Evolutionary conservation across 2,113 vertebrate genomes (phyloP).

Genomic region (Rhineura floridana): DNA sequence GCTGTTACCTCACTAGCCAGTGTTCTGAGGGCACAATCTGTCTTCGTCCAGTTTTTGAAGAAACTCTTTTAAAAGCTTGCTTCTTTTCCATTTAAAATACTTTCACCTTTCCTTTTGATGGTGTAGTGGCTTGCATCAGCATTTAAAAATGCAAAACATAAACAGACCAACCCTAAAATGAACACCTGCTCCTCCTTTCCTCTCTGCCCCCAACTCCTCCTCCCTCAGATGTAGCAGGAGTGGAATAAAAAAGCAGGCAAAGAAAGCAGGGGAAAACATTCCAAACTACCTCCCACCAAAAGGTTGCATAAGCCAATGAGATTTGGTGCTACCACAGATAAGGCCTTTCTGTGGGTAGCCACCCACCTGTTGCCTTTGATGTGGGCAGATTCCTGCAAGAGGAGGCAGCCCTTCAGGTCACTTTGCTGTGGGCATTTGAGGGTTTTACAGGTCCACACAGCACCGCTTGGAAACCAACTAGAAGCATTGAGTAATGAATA

Average conservation of each 20-base stretch:
- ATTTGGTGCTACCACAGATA: not conserved
- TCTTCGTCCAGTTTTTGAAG: too few species aligned
- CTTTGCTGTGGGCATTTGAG: not conserved
- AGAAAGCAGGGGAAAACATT: not conserved
- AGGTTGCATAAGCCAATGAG: not conserved
- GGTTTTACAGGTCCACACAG: not conserved
- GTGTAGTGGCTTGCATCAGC: too few species aligned
- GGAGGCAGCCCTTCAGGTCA: not conserved
- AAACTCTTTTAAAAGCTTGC: too few species aligned
- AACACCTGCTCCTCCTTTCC: too few species aligned
- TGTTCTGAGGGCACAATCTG: too few species aligned
- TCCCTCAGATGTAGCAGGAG: too few species aligned
- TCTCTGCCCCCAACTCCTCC: too few species aligned
- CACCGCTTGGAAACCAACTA: not conserved
- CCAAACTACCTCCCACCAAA: not conserved
- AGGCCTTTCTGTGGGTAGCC: not conserved
- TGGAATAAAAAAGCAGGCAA: not conserved
- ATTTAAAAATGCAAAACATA: too few species aligned
- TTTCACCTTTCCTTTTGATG: too few species aligned
- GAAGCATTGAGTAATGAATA: not conserved
- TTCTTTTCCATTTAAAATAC: too few species aligned
- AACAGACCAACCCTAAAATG: too few species aligned
- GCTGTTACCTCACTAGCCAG: too few species aligned
- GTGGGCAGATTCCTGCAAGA: not conserved
- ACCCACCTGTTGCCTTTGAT: not conserved